phyloP scores from a whole-genome alignment of 2,797 vertebrate genomes.

The Sebastiscus albofasciatus region DNA sequence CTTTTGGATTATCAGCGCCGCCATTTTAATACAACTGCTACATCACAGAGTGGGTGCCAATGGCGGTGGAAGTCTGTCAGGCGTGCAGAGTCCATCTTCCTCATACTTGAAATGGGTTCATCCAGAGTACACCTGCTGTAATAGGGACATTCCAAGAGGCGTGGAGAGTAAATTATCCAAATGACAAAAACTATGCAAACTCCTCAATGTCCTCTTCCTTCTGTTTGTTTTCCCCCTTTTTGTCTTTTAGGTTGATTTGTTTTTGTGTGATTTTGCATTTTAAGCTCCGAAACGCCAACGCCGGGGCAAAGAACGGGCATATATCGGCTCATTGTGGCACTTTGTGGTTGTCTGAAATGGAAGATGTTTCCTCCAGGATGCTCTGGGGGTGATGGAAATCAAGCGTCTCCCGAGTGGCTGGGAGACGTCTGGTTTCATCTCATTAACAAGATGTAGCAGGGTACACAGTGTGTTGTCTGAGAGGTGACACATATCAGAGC shows the following conservation, averaged over 20 bases:
- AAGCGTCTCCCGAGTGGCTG: slow-evolving; percentile 1
- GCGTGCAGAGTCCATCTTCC: slow-evolving; percentile 82
- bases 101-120: slow-evolving; percentile 87
- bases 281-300: not conserved
- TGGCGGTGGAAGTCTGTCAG: slow-evolving; percentile 78
- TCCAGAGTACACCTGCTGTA: slow-evolving; percentile 90
- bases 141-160: slow-evolving; percentile 75
- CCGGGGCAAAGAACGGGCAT: not conserved
- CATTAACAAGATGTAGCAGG: slow-evolving; percentile 26
- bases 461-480: not conserved
- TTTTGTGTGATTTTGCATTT: slow-evolving; percentile 16
- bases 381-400: not conserved
- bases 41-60: slow-evolving; percentile 90
- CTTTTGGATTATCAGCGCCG: slow-evolving; percentile 93
- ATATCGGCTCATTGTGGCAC: slow-evolving; percentile 1
- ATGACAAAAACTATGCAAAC: slow-evolving; percentile 78
- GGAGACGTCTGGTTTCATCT: slow-evolving; percentile 22
- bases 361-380: not conserved
- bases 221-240: slow-evolving; percentile 65
- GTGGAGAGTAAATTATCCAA: slow-evolving; percentile 77
- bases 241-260: slow-evolving; percentile 47
- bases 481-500: slow-evolving; percentile 30
- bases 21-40: slow-evolving; percentile 93
- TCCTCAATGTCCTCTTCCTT: slow-evolving; percentile 78
- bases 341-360: slow-evolving; percentile 14